These are phyloP conservation scores for Drosophila neutralis DNA, from an alignment of 2,888 invertebrate species.

Conservation along the genomic window DNA sequence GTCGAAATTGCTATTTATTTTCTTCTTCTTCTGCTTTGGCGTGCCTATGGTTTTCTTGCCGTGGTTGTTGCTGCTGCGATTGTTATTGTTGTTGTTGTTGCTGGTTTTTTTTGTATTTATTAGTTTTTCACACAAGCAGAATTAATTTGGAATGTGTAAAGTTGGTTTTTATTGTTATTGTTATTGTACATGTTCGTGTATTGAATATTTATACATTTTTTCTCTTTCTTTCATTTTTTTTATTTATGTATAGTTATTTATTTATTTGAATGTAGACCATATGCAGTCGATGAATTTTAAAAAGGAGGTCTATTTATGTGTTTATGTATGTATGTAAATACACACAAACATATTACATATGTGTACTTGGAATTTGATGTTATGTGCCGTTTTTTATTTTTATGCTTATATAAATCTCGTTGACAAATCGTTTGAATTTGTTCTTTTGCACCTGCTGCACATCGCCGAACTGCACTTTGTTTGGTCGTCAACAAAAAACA, in stretches of 20 bases:
- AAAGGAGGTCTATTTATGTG: slow-evolving; percentile 1
- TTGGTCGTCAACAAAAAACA: slow-evolving; percentile 9
- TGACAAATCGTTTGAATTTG: slow-evolving; percentile 34
- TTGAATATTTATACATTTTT: slow-evolving; percentile 8
- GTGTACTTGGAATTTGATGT: slow-evolving; percentile 38
- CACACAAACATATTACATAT: slow-evolving; percentile 23
- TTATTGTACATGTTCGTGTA: slow-evolving; percentile 46
- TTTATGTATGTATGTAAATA: slow-evolving; percentile 12
- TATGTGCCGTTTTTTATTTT: slow-evolving; percentile 38
- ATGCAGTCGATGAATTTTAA: neutral
- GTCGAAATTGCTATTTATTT: slow-evolving; percentile 76
- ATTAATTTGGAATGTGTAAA: slow-evolving; percentile 69
- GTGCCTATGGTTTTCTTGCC: slow-evolving; percentile 50
- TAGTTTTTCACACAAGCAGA: slow-evolving; percentile 72
- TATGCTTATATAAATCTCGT: slow-evolving; percentile 57
- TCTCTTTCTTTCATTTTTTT: slow-evolving; percentile 2
- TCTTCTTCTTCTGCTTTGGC: slow-evolving; percentile 65
- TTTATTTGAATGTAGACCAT: slow-evolving; percentile 4
- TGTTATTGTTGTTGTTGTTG: slow-evolving; percentile 35
- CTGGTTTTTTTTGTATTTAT: slow-evolving; percentile 39
- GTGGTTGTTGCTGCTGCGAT: slow-evolving; percentile 24
- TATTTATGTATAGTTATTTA: slow-evolving; percentile 1
- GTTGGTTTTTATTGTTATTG: slow-evolving; percentile 43
- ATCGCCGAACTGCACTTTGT: slow-evolving; percentile 22
- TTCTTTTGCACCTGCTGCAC: slow-evolving; percentile 45